A percentile compares a stretch with the other conserved stretches of the same genome.
Evolutionary conservation across 2,113 vertebrate species (phyloP).

Genomic region (Lampris incognitus): DNA sequence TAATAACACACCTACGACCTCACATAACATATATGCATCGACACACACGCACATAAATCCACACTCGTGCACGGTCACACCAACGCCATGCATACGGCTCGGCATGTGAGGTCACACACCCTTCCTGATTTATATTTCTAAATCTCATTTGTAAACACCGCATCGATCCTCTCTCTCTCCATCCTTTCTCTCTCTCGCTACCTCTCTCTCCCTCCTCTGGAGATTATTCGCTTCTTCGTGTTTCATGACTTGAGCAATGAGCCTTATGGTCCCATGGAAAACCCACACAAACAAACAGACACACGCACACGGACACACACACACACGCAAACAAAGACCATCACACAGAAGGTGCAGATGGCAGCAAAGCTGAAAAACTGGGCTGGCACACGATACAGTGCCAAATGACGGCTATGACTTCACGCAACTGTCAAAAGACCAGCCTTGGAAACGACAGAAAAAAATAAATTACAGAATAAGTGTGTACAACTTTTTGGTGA

Average conservation of each 20-base stretch:
- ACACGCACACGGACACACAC: slow-evolving; percentile 12
- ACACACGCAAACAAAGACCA: slow-evolving; percentile 8
- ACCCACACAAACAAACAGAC: background rate
- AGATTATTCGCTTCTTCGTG: background rate
- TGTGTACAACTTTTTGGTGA: too few species aligned
- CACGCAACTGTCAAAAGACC: background rate
- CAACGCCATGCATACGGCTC: too few species aligned
- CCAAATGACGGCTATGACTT: background rate
- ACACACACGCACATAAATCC: slow-evolving; percentile 1
- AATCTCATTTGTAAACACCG: slow-evolving; percentile 21
- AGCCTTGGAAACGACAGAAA: too few species aligned
- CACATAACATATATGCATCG: background rate
- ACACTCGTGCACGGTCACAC: background rate
- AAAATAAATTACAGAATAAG: too few species aligned
- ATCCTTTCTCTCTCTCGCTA: slow-evolving; percentile 7
- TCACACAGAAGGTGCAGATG: background rate
- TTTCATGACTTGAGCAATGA: background rate
- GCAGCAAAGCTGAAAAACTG: background rate
- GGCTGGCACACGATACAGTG: background rate
- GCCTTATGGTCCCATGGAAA: background rate
- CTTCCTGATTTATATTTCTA: slow-evolving; percentile 5
- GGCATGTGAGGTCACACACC: slow-evolving; percentile 1
- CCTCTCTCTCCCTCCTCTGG: background rate
- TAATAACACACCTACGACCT: background rate
- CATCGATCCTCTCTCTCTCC: background rate